Conservation (phyloP, 2,888 invertebrate species). For the Germaria angustata region DNA sequence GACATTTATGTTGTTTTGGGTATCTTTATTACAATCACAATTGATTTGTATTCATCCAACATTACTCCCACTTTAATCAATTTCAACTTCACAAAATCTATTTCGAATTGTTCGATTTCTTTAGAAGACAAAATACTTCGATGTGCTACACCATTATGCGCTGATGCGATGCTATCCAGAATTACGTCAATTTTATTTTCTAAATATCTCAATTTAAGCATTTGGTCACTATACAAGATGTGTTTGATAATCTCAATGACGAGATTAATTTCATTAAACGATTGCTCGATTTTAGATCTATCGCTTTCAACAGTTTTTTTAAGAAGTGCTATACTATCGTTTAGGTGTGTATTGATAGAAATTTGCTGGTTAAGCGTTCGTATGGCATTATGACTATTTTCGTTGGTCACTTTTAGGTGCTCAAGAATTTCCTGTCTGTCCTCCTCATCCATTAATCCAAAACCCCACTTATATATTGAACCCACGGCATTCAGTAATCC, state of each 20-base stretch:
- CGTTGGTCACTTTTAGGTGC: not conserved
- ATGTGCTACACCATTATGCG: not conserved
- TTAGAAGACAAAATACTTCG: not conserved
- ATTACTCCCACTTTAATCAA: not conserved
- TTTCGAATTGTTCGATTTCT: conserved; percentile 9
- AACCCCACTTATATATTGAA: not conserved
- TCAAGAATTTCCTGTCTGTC: not conserved
- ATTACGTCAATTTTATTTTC: not conserved
- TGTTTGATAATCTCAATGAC: not conserved
- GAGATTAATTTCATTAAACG: not conserved
- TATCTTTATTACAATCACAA: conserved; percentile 16
- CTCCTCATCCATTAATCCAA: not conserved
- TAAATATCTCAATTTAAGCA: conserved; percentile 5
- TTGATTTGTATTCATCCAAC: conserved; percentile 13
- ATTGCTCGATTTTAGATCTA: not conserved
- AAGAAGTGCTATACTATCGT: not conserved
- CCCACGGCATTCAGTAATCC: not conserved
- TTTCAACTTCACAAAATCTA: conserved; percentile 5
- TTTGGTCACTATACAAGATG: not conserved
- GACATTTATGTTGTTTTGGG: conserved; percentile 8
- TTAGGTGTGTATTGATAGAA: not conserved
- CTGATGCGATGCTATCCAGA: not conserved
- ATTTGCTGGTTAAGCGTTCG: not conserved
- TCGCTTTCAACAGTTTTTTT: not conserved
- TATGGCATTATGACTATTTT: not conserved